A percentile compares a stretch with the other conserved stretches of the same genome.
phyloP scores from a whole-genome alignment of 35 echinoderm and acorn worm species.

The Ophioderma brevispina region DNA sequence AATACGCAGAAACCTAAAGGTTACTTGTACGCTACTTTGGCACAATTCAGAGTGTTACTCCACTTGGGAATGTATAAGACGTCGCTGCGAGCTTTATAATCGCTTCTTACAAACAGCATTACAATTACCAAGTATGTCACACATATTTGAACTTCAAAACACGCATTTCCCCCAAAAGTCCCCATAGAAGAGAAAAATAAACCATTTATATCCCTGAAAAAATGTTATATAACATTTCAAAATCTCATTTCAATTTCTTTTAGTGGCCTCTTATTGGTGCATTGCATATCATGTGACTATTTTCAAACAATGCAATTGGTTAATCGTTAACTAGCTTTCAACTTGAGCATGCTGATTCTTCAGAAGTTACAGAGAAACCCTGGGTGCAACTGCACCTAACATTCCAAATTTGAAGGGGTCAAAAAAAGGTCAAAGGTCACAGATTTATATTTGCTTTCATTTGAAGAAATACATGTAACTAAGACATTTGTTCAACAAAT shows the following conservation, averaged over 20 bases:
- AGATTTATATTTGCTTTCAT: too few species aligned
- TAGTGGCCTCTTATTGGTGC: not conserved
- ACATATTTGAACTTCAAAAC: not conserved
- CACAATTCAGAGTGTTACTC: too few species aligned
- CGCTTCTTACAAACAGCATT: too few species aligned
- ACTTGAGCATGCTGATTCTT: slow-evolving; percentile 61
- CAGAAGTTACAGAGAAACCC: slow-evolving; percentile 15
- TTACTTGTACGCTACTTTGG: too few species aligned
- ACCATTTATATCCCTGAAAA: not conserved
- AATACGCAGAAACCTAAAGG: too few species aligned
- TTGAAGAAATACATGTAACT: too few species aligned
- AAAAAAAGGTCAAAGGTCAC: not conserved
- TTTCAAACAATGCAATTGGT: slow-evolving; percentile 50
- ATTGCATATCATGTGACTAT: slow-evolving; percentile 16
- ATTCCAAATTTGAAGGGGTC: not conserved
- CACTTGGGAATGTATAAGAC: too few species aligned
- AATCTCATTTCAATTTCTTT: not conserved
- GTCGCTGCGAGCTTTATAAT: too few species aligned
- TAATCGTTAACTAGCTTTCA: slow-evolving; percentile 48
- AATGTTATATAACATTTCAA: not conserved
- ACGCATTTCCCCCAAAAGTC: not conserved
- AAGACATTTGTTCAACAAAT: too few species aligned
- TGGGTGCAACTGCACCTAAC: not conserved
- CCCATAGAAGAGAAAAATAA: not conserved
- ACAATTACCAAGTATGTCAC: too few species aligned